Conservation (phyloP, 2,113 vertebrate genomes). For the Panurus biarmicus region DNA sequence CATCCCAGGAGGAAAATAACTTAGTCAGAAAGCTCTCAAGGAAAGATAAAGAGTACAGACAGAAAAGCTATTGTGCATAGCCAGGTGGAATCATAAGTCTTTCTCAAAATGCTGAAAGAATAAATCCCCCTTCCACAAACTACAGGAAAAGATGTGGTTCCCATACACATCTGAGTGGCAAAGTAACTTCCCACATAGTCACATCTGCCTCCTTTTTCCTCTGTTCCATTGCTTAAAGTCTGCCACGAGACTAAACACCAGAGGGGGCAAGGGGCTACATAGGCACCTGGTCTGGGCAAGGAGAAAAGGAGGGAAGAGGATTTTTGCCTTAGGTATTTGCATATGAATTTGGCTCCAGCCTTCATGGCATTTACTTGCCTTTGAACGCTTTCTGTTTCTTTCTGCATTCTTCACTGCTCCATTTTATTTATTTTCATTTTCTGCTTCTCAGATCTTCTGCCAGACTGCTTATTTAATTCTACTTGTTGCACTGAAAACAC, state of each 20-base stretch:
- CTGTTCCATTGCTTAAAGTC: neutral
- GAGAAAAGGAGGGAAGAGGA: neutral
- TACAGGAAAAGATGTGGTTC: conserved; percentile 23
- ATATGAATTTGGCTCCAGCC: conserved; percentile 27
- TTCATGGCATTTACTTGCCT: neutral
- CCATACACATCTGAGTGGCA: conserved; percentile 37
- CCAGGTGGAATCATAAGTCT: conserved; percentile 52
- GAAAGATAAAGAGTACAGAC: conserved; percentile 44
- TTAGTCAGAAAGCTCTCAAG: conserved; percentile 30
- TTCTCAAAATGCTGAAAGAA: conserved; percentile 40
- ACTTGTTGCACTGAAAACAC: conserved; percentile 43
- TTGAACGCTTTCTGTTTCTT: conserved; percentile 60
- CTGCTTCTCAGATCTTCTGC: conserved; percentile 51
- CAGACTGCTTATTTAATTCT: conserved; percentile 46
- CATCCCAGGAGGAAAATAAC: conserved; percentile 53
- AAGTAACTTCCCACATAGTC: conserved; percentile 39
- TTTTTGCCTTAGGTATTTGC: neutral
- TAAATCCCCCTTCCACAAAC: conserved; percentile 25
- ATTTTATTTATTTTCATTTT: conserved; percentile 54
- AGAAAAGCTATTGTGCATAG: conserved; percentile 48
- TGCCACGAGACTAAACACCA: neutral
- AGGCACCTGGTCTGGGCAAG: neutral
- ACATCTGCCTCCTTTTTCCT: conserved; percentile 36
- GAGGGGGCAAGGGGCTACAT: neutral
- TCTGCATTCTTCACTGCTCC: conserved; percentile 46